Evolutionary conservation across 1,140 invertebrate genomes (phyloP), one percentile per base, ranked within the genome.

Genomic region (Drosophila cardini): DNA sequence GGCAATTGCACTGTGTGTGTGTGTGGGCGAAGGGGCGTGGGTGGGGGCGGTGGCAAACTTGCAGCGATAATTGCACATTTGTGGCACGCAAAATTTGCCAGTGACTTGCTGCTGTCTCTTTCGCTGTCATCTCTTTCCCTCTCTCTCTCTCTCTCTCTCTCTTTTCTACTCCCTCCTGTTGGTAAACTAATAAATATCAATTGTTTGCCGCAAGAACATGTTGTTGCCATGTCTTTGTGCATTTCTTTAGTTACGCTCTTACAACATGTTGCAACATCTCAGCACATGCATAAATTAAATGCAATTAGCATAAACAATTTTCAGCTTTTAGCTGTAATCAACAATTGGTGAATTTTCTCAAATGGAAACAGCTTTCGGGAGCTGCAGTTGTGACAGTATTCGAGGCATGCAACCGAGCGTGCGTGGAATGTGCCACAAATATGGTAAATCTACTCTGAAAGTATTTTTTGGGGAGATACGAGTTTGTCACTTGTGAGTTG

Each of bases 271-370:
- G 34, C 2, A 55, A 74, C 52, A 34, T 52, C 26, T 34, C 46
- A 65, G 38, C 34, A 58, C 68, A 80, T 89, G 84, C 84, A 89
- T 89, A 89, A 90, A 89, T 89, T 90, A 89, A 84, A 79, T 77
- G 80, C 84, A 89, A 89, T 90, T 89, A 89, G 85, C 84, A 89
- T 89, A 89, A 89, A 89, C 80, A 89, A 90, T 90, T 89, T 89
- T 78, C 84, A 72, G 83, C 83, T 89, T 80, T 87, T 89, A 87
- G 73, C 63, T 64, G 70, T 68, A 79, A 77, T 77, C 74, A 68
- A 76, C 68, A 55, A 46, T 58, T 42, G 61, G 48, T 21, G 46
- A 48, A 30, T 36, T 32, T 38, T 32, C 15, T 32, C 15, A 36
- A 58, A 45, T 32, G 43, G 45, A 1, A 43, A 42, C 56, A 48